Conservation (phyloP, 2,113 vertebrate genomes). For the Gnathonemus longibarbis region DNA sequence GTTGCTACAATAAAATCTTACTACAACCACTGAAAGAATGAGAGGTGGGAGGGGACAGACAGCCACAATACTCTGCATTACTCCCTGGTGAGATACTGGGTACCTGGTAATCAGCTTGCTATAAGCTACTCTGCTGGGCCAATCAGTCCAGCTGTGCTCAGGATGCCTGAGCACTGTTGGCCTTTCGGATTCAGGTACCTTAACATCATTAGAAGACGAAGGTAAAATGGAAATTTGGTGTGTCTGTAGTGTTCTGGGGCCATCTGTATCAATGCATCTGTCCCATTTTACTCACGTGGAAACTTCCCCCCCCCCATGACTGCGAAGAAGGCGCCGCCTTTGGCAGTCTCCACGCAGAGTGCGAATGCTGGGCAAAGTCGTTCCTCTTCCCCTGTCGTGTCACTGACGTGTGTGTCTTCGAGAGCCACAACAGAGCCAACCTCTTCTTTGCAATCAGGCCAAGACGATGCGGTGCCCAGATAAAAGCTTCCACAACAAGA, state of each 20-base stretch:
- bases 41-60: background rate
- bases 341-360: background rate
- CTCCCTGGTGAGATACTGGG: background rate
- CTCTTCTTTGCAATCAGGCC: background rate
- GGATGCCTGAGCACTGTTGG: background rate
- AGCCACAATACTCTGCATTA: background rate
- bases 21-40: constrained; percentile 6
- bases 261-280: background rate
- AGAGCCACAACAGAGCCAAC: background rate
- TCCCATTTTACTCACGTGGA: background rate
- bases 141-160: background rate
- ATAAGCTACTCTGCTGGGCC: background rate
- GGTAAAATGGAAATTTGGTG: background rate
- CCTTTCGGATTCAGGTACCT: background rate
- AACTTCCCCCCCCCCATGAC: background rate
- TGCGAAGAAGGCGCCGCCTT: too few relatives aligned
- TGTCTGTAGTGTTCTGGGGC: background rate
- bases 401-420: background rate
- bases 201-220: background rate
- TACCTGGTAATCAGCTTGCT: background rate
- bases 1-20: background rate
- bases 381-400: background rate
- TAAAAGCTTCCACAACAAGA: background rate
- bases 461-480: background rate
- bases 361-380: background rate